Conservation (phyloP, 2,888 invertebrate species). For the Ichneumoninae sp. region DNA sequence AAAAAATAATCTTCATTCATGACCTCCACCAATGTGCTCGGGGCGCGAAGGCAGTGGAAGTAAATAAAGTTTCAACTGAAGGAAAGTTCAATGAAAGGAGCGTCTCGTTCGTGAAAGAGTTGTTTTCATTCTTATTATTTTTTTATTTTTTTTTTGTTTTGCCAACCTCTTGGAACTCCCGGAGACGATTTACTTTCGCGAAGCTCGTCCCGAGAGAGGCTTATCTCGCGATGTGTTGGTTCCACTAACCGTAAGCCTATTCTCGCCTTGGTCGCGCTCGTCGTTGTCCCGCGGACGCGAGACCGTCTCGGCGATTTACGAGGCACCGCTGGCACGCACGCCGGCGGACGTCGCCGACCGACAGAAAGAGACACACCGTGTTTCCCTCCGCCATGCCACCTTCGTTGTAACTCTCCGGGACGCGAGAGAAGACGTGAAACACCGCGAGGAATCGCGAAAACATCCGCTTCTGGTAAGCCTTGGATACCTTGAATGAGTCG, state of each 20-base stretch:
- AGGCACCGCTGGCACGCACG: slow-evolving; percentile 37
- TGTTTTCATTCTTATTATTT: neutral
- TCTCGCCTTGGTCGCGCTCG: slow-evolving; percentile 12
- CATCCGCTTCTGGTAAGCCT: slow-evolving; percentile 17
- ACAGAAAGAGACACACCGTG: slow-evolving; percentile 30
- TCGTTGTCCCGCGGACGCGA: slow-evolving; percentile 26
- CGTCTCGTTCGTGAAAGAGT: slow-evolving; percentile 9
- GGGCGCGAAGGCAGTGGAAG: neutral
- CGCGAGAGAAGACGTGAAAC: slow-evolving; percentile 35
- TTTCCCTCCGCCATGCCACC: slow-evolving; percentile 9
- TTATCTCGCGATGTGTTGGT: slow-evolving; percentile 11
- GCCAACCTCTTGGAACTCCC: neutral
- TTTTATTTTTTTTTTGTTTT: neutral
- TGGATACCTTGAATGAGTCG: neutral
- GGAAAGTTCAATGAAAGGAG: slow-evolving; percentile 7
- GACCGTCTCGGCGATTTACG: slow-evolving; percentile 44
- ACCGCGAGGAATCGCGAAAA: slow-evolving; percentile 37
- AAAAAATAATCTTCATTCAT: slow-evolving; percentile 28
- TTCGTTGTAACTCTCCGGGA: slow-evolving; percentile 22
- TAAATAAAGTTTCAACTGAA: slow-evolving; percentile 15
- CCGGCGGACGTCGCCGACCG: slow-evolving; percentile 56
- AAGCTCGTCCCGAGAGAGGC: neutral
- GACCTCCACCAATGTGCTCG: neutral
- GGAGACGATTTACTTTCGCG: slow-evolving; percentile 8
- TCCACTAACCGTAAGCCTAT: neutral